Evolutionary conservation across 1,140 invertebrate species (phyloP).

Genomic region (Meloidogyne chitwoodi): DNA sequence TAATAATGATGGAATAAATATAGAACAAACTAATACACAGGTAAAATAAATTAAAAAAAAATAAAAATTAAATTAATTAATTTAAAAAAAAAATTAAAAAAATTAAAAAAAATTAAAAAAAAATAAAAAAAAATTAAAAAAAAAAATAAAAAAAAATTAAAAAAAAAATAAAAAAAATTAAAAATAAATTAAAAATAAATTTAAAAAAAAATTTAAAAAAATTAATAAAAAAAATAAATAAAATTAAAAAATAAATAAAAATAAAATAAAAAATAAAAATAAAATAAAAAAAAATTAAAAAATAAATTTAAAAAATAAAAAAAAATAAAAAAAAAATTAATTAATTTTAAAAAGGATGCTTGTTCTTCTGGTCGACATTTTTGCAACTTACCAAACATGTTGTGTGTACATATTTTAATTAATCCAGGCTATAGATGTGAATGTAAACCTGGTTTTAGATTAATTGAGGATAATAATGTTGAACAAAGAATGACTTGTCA

Average conservation of each 20-base stretch:
- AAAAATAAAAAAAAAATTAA: background rate
- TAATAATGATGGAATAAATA: background rate
- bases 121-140: background rate
- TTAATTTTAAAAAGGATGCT: constrained; percentile 2
- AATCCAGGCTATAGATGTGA: constrained; percentile 31
- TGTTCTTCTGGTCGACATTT: constrained; percentile 27
- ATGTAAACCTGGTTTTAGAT: constrained; percentile 28
- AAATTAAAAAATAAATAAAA: too few species aligned
- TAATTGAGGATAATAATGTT: constrained; percentile 24
- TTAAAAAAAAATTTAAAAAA: too few species aligned
- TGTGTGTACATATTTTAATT: constrained; percentile 7
- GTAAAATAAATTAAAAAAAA: background rate
- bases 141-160: too few species aligned
- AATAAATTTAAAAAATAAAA: too few species aligned
- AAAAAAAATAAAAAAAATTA: too few species aligned
- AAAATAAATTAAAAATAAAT: background rate
- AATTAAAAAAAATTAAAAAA: background rate
- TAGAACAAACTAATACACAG: background rate
- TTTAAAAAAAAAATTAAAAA: too few species aligned
- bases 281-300: background rate
- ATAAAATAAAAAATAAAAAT: background rate
- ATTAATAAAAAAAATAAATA: too few species aligned
- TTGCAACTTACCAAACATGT: constrained; percentile 36
- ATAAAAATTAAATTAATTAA: background rate
- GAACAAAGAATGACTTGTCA: constrained; percentile 25